Percentiles rank a stretch among this genome's conserved stretches.
These are phyloP conservation scores for Drepana falcataria DNA, from an alignment of 2,888 invertebrate genomes.

Conservation along the genomic window DNA sequence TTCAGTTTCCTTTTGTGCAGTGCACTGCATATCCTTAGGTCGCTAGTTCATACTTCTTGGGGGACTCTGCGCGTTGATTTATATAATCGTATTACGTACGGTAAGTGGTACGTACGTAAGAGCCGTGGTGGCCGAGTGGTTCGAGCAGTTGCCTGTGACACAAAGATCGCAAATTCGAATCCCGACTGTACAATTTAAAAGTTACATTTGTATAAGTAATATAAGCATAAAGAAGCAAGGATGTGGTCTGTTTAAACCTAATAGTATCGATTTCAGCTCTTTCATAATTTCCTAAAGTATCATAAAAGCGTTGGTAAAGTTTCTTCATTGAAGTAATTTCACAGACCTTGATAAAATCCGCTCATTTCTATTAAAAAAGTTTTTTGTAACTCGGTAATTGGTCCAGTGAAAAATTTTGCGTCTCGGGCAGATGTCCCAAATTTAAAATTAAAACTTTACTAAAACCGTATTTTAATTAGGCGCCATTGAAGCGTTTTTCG, in stretches of 20 bases:
- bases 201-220: too few relatives aligned
- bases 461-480: conserved; percentile 1
- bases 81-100: too few relatives aligned
- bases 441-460: conserved; percentile 43
- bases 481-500: not conserved
- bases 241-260: not conserved
- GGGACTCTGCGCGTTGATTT: too few relatives aligned
- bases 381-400: conserved; percentile 38
- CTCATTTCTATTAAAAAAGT: conserved; percentile 42
- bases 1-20: not conserved
- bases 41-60: too few relatives aligned
- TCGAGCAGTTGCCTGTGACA: too few relatives aligned
- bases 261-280: not conserved
- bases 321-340: conserved; percentile 34
- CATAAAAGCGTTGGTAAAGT: conserved; percentile 22
- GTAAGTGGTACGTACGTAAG: too few relatives aligned
- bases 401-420: conserved; percentile 27
- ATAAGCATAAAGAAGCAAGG: not conserved
- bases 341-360: conserved; percentile 30
- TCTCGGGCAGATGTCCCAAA: conserved; percentile 35
- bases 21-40: too few relatives aligned
- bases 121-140: too few relatives aligned
- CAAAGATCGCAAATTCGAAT: too few relatives aligned
- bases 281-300: conserved; percentile 14
- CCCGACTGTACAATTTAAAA: too few relatives aligned